These are phyloP conservation scores for Heloderma charlesbogerti DNA, from an alignment of 2,113 vertebrate species.

Conservation along the genomic window DNA sequence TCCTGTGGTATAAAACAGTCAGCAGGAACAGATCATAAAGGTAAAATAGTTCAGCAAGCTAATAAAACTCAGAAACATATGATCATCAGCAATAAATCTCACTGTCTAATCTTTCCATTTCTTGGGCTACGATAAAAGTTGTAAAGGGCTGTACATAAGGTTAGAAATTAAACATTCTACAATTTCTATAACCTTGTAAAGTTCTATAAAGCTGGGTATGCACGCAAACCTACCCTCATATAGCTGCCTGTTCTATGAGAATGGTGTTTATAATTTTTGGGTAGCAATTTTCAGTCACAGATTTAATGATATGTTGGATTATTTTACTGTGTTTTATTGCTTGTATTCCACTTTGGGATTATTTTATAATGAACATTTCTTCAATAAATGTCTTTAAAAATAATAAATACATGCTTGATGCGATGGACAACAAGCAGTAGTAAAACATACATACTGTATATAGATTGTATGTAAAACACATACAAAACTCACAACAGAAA, in stretches of 20 bases:
- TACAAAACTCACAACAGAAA: not conserved
- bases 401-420: not conserved
- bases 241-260: not conserved
- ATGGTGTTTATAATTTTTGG: not conserved
- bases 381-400: too few species aligned
- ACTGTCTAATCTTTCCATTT: not conserved
- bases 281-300: not conserved
- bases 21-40: not conserved
- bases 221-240: not conserved
- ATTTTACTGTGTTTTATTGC: too few species aligned
- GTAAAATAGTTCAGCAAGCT: not conserved
- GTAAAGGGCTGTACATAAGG: not conserved
- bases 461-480: not conserved
- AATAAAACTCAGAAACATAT: not conserved
- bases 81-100: not conserved
- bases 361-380: too few species aligned
- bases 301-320: not conserved
- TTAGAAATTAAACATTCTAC: not conserved
- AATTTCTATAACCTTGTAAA: not conserved
- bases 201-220: not conserved
- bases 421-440: not conserved
- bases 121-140: not conserved
- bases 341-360: too few species aligned
- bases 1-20: not conserved
- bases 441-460: not conserved